Evolutionary conservation across 2,113 vertebrate species (phyloP), one percentile per base, ranked within the genome.

Genomic region (Chamaetylas fuelleborni): DNA sequence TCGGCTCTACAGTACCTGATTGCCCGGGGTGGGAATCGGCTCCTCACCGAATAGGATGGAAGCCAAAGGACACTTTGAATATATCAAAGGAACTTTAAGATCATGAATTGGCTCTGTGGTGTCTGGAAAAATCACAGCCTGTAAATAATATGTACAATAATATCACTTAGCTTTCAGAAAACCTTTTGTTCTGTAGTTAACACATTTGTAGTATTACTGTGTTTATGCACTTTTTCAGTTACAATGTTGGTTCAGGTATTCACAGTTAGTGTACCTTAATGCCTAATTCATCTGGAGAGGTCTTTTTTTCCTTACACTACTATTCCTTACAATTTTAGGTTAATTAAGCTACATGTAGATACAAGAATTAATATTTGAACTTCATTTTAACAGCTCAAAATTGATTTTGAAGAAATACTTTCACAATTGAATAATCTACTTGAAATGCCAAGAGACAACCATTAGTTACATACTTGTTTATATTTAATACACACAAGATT

Each of bases 161-260:
- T 83, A 86, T 87, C 20, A 81, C 92, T 92, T 96, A 93, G 91
- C 90, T 96, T 93, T 95, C 94, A 83, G 91, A 97, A 96, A 97
- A 93, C 86, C 86, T 76, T 95, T 95, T 92, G 93, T 96, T 95
- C 93, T 70, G 40, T 96, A 98, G 95, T 96, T 98, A 98, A 97
- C 97, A 96, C 97, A 61, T 95, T 93, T 93, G 95, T 98, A 98
- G 98, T 98, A 98, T 98, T 97, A 98, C 91, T 90, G 54, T 98
- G 97, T 98, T 98, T 96, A 98, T 98, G 98, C 98, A 98, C 98
- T 98, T 98, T 98, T 95, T 96, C 95, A 96, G 96, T 97, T 97
- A 94, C 95, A 66, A 93, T 71, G 61, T 97, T 97, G 97, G 97
- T 97, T 98, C 96, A 96, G 97, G 95, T 97, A 78, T 97, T 96